A percentile compares a stretch with the other conserved stretches of the same genome.
These are phyloP conservation scores for Allophyes oxyacanthae DNA, from an alignment of 2,888 invertebrate species.

Conservation along the genomic window DNA sequence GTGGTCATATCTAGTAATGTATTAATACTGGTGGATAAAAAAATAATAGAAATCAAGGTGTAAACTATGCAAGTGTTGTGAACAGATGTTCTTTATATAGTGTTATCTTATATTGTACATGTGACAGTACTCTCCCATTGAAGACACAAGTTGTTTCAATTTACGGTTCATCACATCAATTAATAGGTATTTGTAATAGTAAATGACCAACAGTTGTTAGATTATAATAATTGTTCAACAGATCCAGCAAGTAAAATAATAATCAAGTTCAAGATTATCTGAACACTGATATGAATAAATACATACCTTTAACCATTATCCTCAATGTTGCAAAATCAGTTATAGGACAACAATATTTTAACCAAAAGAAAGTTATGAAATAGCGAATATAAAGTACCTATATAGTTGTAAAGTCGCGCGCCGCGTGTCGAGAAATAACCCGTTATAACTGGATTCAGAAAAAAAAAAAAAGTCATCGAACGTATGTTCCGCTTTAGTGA, in stretches of 20 bases:
- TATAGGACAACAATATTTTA: slow-evolving; percentile 45
- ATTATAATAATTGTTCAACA: too few relatives aligned
- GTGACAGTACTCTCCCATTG: too few relatives aligned
- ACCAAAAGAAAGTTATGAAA: slow-evolving; percentile 70
- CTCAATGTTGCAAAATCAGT: slow-evolving; percentile 43
- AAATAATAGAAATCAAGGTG: too few relatives aligned
- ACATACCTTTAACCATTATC: slow-evolving; percentile 69
- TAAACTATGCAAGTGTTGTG: too few relatives aligned
- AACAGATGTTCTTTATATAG: too few relatives aligned
- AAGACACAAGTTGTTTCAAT: too few relatives aligned
- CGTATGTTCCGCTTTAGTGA: slow-evolving; percentile 65
- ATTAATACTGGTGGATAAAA: neutral
- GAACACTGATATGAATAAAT: slow-evolving; percentile 28
- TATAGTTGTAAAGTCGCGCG: slow-evolving; percentile 73
- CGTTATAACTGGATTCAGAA: slow-evolving; percentile 87
- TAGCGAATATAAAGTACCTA: slow-evolving; percentile 52
- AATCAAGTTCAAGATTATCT: slow-evolving; percentile 17
- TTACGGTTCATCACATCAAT: too few relatives aligned
- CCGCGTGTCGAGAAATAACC: slow-evolving; percentile 88
- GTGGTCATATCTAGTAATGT: too few relatives aligned
- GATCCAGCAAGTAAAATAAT: slow-evolving; percentile 21
- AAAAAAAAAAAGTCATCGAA: slow-evolving; percentile 78
- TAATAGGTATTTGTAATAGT: too few relatives aligned
- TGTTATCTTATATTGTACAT: too few relatives aligned
- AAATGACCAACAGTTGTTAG: too few relatives aligned